Conservation (phyloP, 2,797 vertebrate species). For the Antrozous pallidus region DNA sequence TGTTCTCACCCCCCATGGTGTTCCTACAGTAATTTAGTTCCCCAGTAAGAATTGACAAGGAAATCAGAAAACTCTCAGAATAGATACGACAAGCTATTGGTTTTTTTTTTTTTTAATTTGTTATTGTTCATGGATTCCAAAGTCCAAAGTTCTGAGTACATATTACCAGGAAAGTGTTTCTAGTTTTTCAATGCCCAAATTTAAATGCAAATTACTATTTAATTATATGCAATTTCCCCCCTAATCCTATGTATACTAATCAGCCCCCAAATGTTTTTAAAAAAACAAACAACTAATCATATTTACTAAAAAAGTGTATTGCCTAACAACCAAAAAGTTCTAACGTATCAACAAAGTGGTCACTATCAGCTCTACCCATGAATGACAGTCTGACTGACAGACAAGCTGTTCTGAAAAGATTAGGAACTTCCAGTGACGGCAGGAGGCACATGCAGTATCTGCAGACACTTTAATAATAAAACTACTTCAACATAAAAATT, state of each 20-base stretch:
- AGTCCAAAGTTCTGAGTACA: constrained; percentile 50
- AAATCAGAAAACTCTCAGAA: constrained; percentile 54
- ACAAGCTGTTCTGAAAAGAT: constrained; percentile 43
- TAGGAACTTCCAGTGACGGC: neutral
- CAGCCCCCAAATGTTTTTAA: constrained; percentile 24
- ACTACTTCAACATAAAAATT: constrained; percentile 34
- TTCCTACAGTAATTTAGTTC: constrained; percentile 31
- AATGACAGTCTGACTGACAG: constrained; percentile 1
- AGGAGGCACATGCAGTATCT: neutral
- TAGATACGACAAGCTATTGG: neutral
- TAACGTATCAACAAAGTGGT: neutral
- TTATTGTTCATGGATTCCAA: constrained; percentile 50
- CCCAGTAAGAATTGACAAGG: constrained; percentile 37
- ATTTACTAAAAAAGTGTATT: constrained; percentile 39
- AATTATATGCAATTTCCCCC: neutral
- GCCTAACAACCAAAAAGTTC: constrained; percentile 9
- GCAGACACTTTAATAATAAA: constrained; percentile 25
- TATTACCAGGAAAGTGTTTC: constrained; percentile 17
- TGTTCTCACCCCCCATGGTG: neutral
- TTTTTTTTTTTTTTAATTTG: neutral
- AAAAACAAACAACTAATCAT: neutral
- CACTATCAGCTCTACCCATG: neutral
- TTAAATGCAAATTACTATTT: constrained; percentile 43
- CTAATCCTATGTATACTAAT: constrained; percentile 1
- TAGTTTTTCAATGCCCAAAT: neutral